These are phyloP conservation scores for Micrastur ruficollis DNA, from an alignment of 2,797 vertebrate species.

Conservation along the genomic window DNA sequence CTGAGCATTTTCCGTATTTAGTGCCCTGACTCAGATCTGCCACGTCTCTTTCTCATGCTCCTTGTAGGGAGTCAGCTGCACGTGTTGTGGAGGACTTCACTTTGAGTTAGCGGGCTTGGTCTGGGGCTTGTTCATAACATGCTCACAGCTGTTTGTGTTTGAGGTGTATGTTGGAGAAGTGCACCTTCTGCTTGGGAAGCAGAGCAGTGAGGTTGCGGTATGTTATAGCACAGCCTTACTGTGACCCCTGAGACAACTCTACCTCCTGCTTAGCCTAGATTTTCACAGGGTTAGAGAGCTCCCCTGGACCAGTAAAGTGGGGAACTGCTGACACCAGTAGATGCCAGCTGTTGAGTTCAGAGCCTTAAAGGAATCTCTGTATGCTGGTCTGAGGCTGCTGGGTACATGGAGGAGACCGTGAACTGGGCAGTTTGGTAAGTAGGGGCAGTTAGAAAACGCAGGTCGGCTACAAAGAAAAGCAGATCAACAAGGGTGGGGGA, in stretches of 20 bases:
- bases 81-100: not conserved
- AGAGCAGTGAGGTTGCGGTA: accelerated
- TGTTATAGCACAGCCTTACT: not conserved
- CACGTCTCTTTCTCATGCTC: not conserved
- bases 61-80: not conserved
- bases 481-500: not conserved
- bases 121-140: not conserved
- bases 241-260: not conserved
- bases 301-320: not conserved
- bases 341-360: not conserved
- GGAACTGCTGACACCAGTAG: not conserved
- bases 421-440: not conserved
- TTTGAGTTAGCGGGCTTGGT: not conserved
- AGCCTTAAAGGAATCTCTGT: not conserved
- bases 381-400: not conserved
- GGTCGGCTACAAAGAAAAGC: not conserved
- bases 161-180: not conserved
- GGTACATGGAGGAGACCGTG: accelerated
- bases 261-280: not conserved
- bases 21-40: conserved; percentile 31
- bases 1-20: conserved; percentile 23
- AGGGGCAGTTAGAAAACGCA: not conserved
- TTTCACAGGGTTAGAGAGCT: not conserved
- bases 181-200: not conserved
- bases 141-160: not conserved